Evolutionary conservation across 2,797 vertebrate species (phyloP).

Genomic region (Rhinella marina): DNA sequence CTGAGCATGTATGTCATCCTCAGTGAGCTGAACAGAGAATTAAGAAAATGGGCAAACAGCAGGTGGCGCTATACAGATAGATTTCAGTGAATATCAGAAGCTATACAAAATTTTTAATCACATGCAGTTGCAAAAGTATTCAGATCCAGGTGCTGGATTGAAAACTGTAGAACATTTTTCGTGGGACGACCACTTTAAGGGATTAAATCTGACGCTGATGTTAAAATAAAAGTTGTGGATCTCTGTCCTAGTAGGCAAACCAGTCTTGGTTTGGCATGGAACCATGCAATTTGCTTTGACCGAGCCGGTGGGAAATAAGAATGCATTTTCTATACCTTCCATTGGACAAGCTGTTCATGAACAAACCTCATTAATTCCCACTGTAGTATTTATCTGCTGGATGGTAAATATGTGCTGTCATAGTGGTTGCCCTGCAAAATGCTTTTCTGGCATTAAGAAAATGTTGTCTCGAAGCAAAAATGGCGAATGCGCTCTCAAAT

Average conservation of each 20-base stretch:
- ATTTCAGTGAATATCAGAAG: too few species aligned
- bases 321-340: constrained; percentile 17
- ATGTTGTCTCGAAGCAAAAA: constrained; percentile 28
- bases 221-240: not conserved
- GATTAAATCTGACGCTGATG: too few species aligned
- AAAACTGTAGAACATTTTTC: too few species aligned
- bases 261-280: not conserved
- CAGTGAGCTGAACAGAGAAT: too few species aligned
- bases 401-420: constrained; percentile 50
- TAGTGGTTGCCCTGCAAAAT: constrained; percentile 43
- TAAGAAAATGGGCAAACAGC: too few species aligned
- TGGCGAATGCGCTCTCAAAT: constrained; percentile 6
- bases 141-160: too few species aligned
- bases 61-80: too few species aligned
- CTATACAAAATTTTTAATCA: too few species aligned
- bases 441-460: constrained; percentile 29
- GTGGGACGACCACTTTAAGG: too few species aligned
- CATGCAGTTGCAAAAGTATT: too few species aligned
- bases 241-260: not conserved
- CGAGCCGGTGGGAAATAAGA: constrained; percentile 38
- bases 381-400: constrained; percentile 24
- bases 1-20: too few species aligned
- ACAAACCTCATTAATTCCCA: constrained; percentile 51
- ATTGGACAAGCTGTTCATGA: constrained; percentile 43
- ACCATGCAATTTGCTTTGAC: constrained; percentile 7